Evolutionary conservation across 2,113 vertebrate genomes (phyloP).

Genomic region (Dermatemys mawii): DNA sequence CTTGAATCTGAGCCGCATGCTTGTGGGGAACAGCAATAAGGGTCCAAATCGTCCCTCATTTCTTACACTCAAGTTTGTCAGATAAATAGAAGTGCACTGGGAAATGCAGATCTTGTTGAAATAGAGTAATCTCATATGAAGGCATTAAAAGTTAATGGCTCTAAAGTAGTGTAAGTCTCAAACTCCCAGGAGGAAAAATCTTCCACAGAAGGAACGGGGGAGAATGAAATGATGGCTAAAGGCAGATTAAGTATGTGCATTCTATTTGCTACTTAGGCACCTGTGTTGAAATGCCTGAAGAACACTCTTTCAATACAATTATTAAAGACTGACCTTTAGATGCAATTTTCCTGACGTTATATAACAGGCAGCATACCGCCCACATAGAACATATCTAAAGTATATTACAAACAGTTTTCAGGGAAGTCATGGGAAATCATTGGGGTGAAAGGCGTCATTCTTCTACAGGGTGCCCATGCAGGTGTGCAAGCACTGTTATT

Average conservation of each 20-base stretch:
- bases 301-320: slow-evolving; percentile 41
- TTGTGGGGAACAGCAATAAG: slow-evolving; percentile 32
- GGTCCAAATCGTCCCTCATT: slow-evolving; percentile 9
- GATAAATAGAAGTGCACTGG: slow-evolving; percentile 39
- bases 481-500: neutral
- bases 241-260: slow-evolving; percentile 42
- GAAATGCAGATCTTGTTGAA: slow-evolving; percentile 41
- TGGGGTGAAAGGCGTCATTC: neutral
- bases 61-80: slow-evolving; percentile 28
- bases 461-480: neutral
- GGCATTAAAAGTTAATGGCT: slow-evolving; percentile 37
- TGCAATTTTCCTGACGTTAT: slow-evolving; percentile 48
- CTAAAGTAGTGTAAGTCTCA: slow-evolving; percentile 44
- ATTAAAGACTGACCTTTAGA: slow-evolving; percentile 57
- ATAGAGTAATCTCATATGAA: slow-evolving; percentile 7
- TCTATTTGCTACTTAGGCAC: slow-evolving; percentile 44
- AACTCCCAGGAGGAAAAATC: slow-evolving; percentile 46
- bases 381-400: slow-evolving; percentile 14
- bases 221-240: slow-evolving; percentile 55
- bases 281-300: neutral
- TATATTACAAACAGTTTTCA: neutral
- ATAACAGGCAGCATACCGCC: slow-evolving; percentile 53
- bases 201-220: slow-evolving; percentile 38
- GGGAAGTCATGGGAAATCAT: neutral
- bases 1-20: slow-evolving; percentile 25